Evolutionary conservation across 2,797 vertebrate genomes (phyloP), one percentile per base, ranked within the genome.

Genomic region (Adrianichthys oophorus): DNA sequence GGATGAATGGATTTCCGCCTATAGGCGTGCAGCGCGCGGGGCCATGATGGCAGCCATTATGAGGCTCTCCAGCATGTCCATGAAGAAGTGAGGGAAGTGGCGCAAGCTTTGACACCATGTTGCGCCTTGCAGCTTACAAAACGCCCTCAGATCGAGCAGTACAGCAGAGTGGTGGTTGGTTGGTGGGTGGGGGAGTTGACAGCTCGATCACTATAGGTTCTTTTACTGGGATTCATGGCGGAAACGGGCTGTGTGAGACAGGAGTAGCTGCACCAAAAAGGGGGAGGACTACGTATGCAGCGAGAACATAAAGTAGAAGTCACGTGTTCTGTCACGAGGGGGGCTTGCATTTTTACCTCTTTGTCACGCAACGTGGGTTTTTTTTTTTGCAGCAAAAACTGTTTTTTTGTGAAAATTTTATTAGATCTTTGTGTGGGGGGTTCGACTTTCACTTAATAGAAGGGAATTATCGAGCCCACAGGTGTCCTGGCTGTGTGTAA

Each of bases 261-360:
- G 75, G 55, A 53, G 72, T 76, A 68, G 60, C 46, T 47, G 63
- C 68, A 56, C 63, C 71, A 76, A 72, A 53, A 65, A 50, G 79
- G 80, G 70, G 76, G 70, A 53, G 74, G 79, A 61, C 71, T 54
- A 41, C 41, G 63, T 54, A 41, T 43, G 63, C 70, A 77, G 76
- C 52, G 69, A 74, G 70, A 61, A 68, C 85, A 70, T 84, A 80
- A 80, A 84, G 87, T 77, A 55, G 55, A 65, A 74, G 73, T 91
- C 88, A 90, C 90, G 87, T 92, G 89, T 62, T 85, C 66, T 65
- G 74, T 66, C 85, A 74, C 79, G 76, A 80, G 73, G 77, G 80
- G 78, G 80, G 74, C 76, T 77, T 89, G 87, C 86, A 90, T 90
- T 88, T 87, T 89, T 87, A 91, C 88, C 87, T 90, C 89, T 78